Evolutionary conservation across 2,797 vertebrate species (phyloP).

Genomic region (Myotis daubentonii): DNA sequence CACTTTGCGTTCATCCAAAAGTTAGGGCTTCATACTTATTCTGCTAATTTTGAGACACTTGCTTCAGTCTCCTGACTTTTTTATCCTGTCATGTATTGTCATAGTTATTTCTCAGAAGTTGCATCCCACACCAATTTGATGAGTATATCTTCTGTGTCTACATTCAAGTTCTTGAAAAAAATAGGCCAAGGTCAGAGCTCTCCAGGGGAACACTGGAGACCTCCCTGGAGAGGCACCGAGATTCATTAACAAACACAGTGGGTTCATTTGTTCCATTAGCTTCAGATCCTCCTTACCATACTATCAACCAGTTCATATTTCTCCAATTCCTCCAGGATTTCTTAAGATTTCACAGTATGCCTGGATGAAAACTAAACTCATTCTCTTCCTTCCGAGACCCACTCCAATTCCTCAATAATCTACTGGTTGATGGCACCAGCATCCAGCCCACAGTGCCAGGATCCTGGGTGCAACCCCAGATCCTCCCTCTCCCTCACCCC

Average conservation of each 20-base stretch:
- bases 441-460: background rate
- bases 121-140: background rate
- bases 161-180: conserved; percentile 37
- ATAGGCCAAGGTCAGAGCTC: conserved; percentile 37
- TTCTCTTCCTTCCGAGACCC: background rate
- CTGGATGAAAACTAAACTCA: background rate
- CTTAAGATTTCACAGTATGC: background rate
- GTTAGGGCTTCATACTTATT: background rate
- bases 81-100: conserved; percentile 24
- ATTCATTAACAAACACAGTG: conserved; percentile 35
- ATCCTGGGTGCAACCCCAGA: background rate
- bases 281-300: background rate
- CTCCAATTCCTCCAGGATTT: conserved; percentile 9
- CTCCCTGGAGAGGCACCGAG: background rate
- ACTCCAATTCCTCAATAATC: background rate
- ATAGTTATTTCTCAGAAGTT: conserved; percentile 31
- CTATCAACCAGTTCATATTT: background rate
- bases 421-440: background rate
- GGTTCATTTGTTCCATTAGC: conserved; percentile 50
- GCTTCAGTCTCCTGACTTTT: conserved; percentile 43
- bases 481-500: background rate
- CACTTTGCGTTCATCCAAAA: background rate
- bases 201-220: background rate
- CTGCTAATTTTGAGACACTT: conserved; percentile 39
- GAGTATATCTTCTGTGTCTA: background rate